Evolutionary conservation across 1,140 invertebrate species (phyloP).

Genomic region (Heterodera carotae): DNA sequence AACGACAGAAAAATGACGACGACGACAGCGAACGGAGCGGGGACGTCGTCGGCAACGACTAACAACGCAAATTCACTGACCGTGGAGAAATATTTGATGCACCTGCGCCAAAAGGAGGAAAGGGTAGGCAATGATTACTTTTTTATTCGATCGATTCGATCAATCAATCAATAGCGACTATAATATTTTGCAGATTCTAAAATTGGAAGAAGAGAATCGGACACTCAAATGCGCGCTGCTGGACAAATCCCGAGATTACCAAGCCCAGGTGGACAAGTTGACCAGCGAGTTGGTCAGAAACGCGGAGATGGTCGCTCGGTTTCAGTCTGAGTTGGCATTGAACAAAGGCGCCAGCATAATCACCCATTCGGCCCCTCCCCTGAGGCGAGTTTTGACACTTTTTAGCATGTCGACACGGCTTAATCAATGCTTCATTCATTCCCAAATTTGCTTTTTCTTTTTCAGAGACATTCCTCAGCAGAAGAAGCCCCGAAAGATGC

Average conservation of each 20-base stretch:
- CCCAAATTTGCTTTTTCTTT: background rate
- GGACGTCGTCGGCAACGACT: too few species aligned
- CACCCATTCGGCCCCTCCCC: background rate
- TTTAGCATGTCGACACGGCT: background rate
- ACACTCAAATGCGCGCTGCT: conserved; percentile 22
- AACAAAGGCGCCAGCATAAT: background rate
- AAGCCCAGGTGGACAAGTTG: conserved; percentile 40
- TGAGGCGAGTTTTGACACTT: background rate
- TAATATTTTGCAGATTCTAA: conserved; percentile 36
- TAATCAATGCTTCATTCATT: too few species aligned
- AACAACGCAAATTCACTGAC: conserved; percentile 8
- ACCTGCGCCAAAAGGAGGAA: conserved; percentile 25
- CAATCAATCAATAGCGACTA: background rate
- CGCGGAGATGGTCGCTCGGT: conserved; percentile 38
- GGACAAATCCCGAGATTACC: conserved; percentile 38
- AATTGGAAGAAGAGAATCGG: conserved; percentile 48
- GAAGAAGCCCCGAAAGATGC: conserved; percentile 1
- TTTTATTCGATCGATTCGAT: too few species aligned
- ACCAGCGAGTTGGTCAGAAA: conserved; percentile 48
- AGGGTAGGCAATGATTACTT: background rate
- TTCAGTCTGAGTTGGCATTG: conserved; percentile 45
- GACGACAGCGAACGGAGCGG: background rate
- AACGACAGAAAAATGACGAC: background rate
- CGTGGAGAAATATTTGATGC: conserved; percentile 28
- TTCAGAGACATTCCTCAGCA: background rate